Conservation (phyloP, 2,113 vertebrate species). For the Cyphotilapia sp. region DNA sequence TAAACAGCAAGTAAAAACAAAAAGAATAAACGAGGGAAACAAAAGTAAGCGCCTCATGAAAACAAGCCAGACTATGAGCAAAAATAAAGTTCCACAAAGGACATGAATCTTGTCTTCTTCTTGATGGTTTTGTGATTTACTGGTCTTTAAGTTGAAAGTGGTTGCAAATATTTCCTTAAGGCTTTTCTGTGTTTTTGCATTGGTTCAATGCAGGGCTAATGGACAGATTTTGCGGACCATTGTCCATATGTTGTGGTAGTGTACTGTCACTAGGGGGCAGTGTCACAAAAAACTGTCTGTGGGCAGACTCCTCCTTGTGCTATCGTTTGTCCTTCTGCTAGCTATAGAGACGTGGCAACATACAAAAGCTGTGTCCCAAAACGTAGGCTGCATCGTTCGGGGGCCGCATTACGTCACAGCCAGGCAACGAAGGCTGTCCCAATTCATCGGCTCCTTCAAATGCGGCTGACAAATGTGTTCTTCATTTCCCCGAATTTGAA, state of each 20-base stretch:
- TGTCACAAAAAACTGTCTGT: background rate
- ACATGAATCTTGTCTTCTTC: background rate
- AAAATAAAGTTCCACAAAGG: background rate
- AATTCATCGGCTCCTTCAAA: fast-evolving
- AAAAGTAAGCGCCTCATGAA: background rate
- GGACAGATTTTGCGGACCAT: background rate
- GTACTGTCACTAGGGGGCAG: background rate
- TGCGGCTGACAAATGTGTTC: too few relatives aligned
- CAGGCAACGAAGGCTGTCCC: fast-evolving
- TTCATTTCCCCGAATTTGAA: too few relatives aligned
- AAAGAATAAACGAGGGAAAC: background rate
- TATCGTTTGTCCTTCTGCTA: background rate
- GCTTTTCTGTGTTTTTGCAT: background rate
- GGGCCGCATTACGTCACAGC: too few relatives aligned
- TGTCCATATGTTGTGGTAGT: background rate
- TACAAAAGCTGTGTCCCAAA: background rate
- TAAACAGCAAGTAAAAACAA: background rate
- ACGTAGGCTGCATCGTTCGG: background rate
- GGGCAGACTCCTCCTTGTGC: background rate
- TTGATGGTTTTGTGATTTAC: background rate
- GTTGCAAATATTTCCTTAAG: background rate
- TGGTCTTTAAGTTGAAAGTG: background rate
- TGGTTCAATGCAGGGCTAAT: background rate
- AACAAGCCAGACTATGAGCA: background rate
- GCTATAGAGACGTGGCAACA: background rate